These are phyloP conservation scores for Perizoma flavofasciatum DNA, from an alignment of 2,888 invertebrate genomes.

Conservation along the genomic window DNA sequence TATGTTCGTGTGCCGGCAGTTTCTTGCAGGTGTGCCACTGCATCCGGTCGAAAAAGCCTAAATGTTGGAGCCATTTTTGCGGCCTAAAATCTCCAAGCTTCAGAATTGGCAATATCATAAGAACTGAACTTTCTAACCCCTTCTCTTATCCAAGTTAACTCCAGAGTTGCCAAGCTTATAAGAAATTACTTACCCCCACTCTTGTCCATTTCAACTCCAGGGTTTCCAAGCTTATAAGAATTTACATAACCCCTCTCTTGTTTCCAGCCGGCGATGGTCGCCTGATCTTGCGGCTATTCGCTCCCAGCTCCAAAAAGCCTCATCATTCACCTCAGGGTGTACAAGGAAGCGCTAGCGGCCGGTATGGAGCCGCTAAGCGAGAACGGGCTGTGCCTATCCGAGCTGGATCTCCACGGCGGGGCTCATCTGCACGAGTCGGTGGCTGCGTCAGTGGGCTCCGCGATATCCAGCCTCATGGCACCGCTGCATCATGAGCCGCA, in stretches of 20 bases:
- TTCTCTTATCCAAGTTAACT: no score
- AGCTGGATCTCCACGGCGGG: conserved; percentile 84
- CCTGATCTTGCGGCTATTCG: conserved; percentile 47
- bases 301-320: conserved; percentile 49
- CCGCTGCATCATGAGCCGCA: conserved; percentile 82
- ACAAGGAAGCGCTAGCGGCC: conserved; percentile 85
- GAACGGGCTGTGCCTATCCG: conserved; percentile 89
- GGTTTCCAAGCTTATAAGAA: no score
- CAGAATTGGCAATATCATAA: no score
- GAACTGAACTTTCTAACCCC: no score
- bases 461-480: conserved; percentile 83
- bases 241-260: neutral
- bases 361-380: conserved; percentile 88
- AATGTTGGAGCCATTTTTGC: no score
- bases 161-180: no score
- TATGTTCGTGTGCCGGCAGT: no score
- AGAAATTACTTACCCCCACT: no score
- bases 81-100: no score
- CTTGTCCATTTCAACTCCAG: no score
- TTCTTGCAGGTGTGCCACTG: no score
- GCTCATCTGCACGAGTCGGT: conserved; percentile 80
- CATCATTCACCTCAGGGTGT: conserved; percentile 83
- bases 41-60: no score
- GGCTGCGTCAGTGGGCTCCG: conserved; percentile 80
- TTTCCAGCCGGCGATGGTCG: conserved; percentile 36